These are phyloP conservation scores for Haemorhous mexicanus DNA, from an alignment of 2,113 vertebrate species.

Conservation along the genomic window DNA sequence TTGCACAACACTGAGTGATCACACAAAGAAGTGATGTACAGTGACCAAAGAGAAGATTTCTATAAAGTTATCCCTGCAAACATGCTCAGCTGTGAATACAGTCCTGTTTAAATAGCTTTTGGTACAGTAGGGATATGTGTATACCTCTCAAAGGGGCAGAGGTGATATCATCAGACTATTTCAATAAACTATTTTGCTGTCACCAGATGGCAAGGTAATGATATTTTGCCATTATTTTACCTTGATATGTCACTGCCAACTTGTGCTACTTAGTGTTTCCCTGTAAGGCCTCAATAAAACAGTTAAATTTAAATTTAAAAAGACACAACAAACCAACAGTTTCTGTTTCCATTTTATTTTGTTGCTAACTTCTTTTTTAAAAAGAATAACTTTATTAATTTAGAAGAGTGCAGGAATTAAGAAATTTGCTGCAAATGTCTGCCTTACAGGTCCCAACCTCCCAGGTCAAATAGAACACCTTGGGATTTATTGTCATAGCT, in stretches of 20 bases:
- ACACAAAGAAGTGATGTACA: background rate
- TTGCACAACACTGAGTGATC: rapidly evolving
- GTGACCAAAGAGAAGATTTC: background rate
- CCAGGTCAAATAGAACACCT: background rate
- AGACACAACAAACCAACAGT: rapidly evolving
- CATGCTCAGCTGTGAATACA: background rate
- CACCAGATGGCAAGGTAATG: slow-evolving; percentile 16
- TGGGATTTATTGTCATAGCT: background rate
- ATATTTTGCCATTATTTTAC: background rate
- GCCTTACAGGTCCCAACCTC: background rate
- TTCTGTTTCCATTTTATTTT: background rate
- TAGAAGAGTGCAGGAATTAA: background rate
- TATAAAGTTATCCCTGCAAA: background rate
- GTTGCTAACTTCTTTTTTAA: background rate
- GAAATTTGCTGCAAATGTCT: background rate
- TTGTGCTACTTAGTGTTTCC: background rate
- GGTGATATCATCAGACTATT: background rate
- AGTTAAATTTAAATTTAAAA: background rate
- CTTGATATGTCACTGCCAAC: background rate
- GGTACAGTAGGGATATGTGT: background rate
- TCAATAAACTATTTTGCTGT: background rate
- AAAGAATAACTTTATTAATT: background rate
- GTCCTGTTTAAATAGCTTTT: background rate
- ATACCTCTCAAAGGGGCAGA: background rate
- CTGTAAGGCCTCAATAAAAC: background rate